Evolutionary conservation across 2,113 vertebrate genomes (phyloP), one percentile per base, ranked within the genome.

Genomic region (Odocoileus virginianus): DNA sequence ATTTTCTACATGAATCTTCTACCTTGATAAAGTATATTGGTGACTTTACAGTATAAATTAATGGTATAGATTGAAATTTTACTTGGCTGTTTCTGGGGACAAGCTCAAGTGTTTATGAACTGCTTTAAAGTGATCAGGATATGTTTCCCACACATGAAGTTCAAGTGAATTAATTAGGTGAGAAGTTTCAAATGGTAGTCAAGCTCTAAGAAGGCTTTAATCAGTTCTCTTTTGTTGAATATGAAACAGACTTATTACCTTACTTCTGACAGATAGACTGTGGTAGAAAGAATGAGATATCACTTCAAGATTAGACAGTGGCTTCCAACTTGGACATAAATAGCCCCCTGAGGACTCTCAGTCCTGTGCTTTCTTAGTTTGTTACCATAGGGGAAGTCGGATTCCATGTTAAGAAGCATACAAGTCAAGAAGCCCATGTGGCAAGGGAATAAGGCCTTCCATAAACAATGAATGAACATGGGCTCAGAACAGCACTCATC

Each of bases 131-230:
- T 50, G 9, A 61, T 47, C 15, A 36, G 16, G 67, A 71, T 58
- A 8, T 61, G 27, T 57, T 64, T 52, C 28, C 16, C 27, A 89
- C 3, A 40, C 14, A 28, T 28, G 6, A 89, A 90, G 1, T 55
- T 8, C 2, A 57, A 14, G 27, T 13, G 2, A 47, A 83, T 52
- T 90, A 21, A 33, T 25, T 82, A 54, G 27, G 10, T 57, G 9
- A 2, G 55, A 14, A 8, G 4, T 1, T 52, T 52, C 50, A 10
- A 43, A 19, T 61, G 6, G 16, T 15, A 36, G 13, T 3, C 15
- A 21, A 5, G 1, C 1, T 52, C 16, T 19, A 19, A 43, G 36
- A 64, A 83, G 3, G 1, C 0, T 11, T 30, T 86, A 14, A 6
- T 8, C 13, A 2, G 2, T 16, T 60, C 2, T 11, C 2, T 27